Conservation (phyloP, 2,888 invertebrate species). For the Loripinus fragilis region DNA sequence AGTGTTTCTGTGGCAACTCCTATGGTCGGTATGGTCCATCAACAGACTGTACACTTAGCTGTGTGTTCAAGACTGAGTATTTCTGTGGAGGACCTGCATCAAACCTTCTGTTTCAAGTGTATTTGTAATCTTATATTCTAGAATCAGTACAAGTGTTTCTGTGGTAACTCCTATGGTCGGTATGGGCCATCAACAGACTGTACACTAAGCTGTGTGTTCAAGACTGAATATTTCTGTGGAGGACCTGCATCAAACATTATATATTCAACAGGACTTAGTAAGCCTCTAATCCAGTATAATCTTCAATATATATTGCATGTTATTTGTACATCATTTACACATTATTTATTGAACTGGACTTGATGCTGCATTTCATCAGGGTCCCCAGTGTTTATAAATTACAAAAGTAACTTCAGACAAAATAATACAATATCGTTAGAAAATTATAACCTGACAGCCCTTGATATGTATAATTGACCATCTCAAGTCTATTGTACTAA, state of each 20-base stretch:
- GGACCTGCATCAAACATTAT: slow-evolving; percentile 88
- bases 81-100: slow-evolving; percentile 89
- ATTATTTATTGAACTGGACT: too few species aligned
- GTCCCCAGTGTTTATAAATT: too few species aligned
- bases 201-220: slow-evolving; percentile 85
- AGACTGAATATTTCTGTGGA: slow-evolving; percentile 88
- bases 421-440: too few species aligned
- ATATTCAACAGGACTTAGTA: slow-evolving; percentile 87
- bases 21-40: slow-evolving; percentile 80
- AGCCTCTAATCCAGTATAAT: slow-evolving; percentile 35
- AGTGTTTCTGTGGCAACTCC: slow-evolving; percentile 85
- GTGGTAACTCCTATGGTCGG: slow-evolving; percentile 84
- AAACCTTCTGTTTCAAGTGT: too few species aligned
- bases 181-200: slow-evolving; percentile 75
- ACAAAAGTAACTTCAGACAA: too few species aligned
- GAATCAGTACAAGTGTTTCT: slow-evolving; percentile 84
- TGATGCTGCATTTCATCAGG: too few species aligned
- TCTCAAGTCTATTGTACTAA: too few species aligned
- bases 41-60: slow-evolving; percentile 79
- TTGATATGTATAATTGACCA: too few species aligned
- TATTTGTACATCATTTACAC: too few species aligned
- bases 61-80: slow-evolving; percentile 87
- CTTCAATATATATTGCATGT: too few species aligned
- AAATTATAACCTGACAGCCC: too few species aligned
- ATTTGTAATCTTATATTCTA: too few species aligned